Evolutionary conservation across 2,797 vertebrate species (phyloP).

Genomic region (Fratercula arctica): DNA sequence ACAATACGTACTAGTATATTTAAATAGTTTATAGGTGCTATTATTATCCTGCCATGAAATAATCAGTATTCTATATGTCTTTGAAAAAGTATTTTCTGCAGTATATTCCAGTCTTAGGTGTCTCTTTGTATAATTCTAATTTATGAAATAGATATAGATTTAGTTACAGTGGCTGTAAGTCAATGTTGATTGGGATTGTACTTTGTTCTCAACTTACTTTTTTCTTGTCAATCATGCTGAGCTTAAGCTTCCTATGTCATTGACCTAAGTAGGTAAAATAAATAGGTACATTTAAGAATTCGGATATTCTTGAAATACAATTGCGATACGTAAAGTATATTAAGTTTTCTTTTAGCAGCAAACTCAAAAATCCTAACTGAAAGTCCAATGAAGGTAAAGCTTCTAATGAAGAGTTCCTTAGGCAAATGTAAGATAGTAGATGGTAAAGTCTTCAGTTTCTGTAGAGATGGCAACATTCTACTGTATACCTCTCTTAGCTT

Average conservation of each 20-base stretch:
- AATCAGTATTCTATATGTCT: background rate
- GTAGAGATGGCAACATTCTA: background rate
- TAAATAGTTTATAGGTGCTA: background rate
- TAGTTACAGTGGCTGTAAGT: background rate
- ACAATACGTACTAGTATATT: background rate
- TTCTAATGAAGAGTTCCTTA: background rate
- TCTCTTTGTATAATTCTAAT: background rate
- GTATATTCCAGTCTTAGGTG: background rate
- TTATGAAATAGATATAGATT: background rate
- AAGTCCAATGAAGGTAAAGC: background rate
- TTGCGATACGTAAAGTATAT: background rate
- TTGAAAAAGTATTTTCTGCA: background rate
- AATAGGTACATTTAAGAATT: background rate
- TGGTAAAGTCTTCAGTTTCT: background rate
- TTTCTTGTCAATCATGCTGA: background rate
- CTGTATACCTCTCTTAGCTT: background rate
- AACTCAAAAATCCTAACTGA: background rate
- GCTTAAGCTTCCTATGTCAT: background rate
- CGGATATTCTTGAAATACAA: background rate
- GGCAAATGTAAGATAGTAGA: background rate
- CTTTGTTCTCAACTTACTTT: background rate
- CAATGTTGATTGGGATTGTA: background rate
- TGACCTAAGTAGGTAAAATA: background rate
- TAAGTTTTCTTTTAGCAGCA: background rate
- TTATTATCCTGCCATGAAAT: background rate